Percentiles rank a stretch among this genome's conserved stretches.
Evolutionary conservation across 2,888 invertebrate species (phyloP).

Genomic region (Leucoma salicis): DNA sequence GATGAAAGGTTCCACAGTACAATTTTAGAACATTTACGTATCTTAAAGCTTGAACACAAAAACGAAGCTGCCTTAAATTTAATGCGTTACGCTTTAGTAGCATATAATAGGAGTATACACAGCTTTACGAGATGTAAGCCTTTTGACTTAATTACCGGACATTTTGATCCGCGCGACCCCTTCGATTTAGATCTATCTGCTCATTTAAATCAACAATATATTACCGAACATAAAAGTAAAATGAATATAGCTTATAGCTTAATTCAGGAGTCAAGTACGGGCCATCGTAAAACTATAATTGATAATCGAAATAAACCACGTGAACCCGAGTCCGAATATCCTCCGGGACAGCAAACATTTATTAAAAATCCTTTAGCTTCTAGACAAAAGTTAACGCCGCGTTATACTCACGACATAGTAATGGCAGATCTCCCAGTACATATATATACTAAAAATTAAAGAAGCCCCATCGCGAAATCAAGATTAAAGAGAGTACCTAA

Average conservation of each 20-base stretch:
- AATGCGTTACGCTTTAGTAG: constrained; percentile 21
- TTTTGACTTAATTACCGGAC: constrained; percentile 29
- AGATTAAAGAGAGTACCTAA: constrained; percentile 26
- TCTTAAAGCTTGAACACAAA: constrained; percentile 10
- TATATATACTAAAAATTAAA: constrained; percentile 30
- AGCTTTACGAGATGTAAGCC: constrained; percentile 14
- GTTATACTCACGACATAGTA: constrained; percentile 27
- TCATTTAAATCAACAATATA: constrained; percentile 22
- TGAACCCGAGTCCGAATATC: constrained; percentile 20
- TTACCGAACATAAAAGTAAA: constrained; percentile 10
- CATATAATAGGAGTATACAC: constrained; percentile 28
- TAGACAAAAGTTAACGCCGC: constrained; percentile 28
- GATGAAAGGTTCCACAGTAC: constrained; percentile 15
- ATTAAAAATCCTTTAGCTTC: constrained; percentile 22
- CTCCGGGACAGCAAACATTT: constrained; percentile 21
- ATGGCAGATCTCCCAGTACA: constrained; percentile 31
- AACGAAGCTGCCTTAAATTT: constrained; percentile 11
- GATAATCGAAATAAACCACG: constrained; percentile 17
- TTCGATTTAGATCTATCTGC: constrained; percentile 16
- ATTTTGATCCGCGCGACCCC: constrained; percentile 25
- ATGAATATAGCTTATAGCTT: constrained; percentile 14
- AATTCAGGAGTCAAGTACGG: constrained; percentile 11
- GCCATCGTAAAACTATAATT: constrained; percentile 7
- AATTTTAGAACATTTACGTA: constrained; percentile 18
- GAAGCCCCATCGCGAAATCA: constrained; percentile 23